phyloP scores from a whole-genome alignment of 2,888 invertebrate genomes.

The Drosophila gaucha region DNA sequence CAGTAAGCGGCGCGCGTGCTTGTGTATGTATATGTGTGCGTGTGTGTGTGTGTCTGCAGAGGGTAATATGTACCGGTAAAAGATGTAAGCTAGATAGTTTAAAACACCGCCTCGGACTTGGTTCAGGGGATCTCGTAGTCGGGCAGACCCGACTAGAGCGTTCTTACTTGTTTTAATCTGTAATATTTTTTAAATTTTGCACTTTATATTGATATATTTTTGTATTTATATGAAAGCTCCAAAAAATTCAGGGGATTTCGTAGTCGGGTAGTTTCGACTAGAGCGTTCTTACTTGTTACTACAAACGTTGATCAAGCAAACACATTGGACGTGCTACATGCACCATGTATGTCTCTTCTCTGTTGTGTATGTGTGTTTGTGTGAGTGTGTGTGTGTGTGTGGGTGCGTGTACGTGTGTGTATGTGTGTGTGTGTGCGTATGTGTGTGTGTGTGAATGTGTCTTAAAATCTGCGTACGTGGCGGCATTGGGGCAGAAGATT shows the following conservation, averaged over 20 bases:
- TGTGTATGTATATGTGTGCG: too few species aligned
- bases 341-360: conserved; percentile 23
- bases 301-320: conserved; percentile 53
- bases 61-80: too few species aligned
- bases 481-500: conserved; percentile 47
- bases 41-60: too few species aligned
- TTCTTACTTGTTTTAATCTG: too few species aligned
- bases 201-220: too few species aligned
- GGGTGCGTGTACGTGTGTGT: conserved; percentile 2
- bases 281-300: conserved; percentile 20
- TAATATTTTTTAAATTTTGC: too few species aligned
- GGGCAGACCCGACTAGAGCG: too few species aligned
- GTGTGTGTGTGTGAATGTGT: conserved; percentile 9
- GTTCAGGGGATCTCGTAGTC: too few species aligned
- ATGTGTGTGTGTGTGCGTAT: neutral
- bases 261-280: neutral
- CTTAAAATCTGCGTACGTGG: conserved; percentile 47
- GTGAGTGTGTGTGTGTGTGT: neutral
- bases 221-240: too few species aligned
- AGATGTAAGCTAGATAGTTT: too few species aligned
- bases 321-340: conserved; percentile 30
- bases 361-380: neutral
- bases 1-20: too few species aligned
- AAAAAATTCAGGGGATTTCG: neutral
- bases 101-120: too few species aligned